A percentile compares a stretch with the other conserved stretches of the same genome.
Evolutionary conservation across 2,113 vertebrate species (phyloP).

Genomic region (Cyanoramphus novaezelandiae): DNA sequence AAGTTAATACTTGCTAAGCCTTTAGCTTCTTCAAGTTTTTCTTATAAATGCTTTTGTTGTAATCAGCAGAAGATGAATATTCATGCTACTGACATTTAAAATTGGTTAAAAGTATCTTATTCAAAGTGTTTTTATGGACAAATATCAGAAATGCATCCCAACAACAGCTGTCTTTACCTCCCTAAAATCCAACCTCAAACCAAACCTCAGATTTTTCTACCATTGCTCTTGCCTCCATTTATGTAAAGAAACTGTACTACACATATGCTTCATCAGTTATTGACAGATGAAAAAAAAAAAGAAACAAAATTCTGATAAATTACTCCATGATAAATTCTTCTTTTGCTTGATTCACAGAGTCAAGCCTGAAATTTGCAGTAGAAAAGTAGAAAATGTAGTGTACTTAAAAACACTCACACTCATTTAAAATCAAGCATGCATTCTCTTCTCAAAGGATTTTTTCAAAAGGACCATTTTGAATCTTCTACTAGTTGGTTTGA

Average conservation of each 20-base stretch:
- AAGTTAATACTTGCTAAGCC: not conserved
- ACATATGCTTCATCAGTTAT: not conserved
- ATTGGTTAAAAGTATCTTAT: not conserved
- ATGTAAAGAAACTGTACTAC: not conserved
- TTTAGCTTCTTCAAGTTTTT: not conserved
- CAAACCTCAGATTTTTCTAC: not conserved
- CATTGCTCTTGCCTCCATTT: not conserved
- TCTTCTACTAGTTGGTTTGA: not conserved
- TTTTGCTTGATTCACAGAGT: not conserved
- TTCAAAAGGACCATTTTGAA: not conserved
- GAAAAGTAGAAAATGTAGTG: not conserved
- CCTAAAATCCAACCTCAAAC: not conserved
- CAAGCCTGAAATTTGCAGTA: not conserved
- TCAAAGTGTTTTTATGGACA: not conserved
- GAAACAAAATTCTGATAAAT: not conserved
- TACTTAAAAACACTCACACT: not conserved
- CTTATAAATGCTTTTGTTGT: not conserved
- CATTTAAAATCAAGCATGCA: not conserved
- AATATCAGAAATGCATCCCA: not conserved
- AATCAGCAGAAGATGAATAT: slow-evolving; percentile 18
- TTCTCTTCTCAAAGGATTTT: not conserved
- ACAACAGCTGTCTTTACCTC: not conserved
- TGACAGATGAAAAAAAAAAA: not conserved
- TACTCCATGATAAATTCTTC: not conserved
- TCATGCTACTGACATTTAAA: not conserved